phyloP scores from a whole-genome alignment of 1,140 invertebrate species.

The Stegodyphus mimosarum region DNA sequence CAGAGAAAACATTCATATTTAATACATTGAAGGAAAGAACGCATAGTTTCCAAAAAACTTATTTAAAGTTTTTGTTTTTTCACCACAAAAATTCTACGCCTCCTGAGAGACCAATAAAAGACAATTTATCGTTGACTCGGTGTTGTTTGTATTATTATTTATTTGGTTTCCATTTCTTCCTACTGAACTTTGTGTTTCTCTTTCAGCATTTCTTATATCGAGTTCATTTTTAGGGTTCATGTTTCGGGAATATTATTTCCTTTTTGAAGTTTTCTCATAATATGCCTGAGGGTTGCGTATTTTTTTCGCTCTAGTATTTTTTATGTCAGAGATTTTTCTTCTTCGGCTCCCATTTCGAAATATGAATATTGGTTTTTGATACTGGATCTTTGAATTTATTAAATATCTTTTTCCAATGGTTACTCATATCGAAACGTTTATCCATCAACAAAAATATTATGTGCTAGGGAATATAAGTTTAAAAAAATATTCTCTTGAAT shows the following conservation, averaged over 20 bases:
- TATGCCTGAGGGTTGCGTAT: too few species aligned
- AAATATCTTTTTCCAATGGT: too few species aligned
- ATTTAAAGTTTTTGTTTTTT: constrained; percentile 16
- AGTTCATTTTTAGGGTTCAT: constrained; percentile 13
- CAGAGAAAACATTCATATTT: constrained; percentile 24
- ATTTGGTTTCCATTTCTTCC: background rate
- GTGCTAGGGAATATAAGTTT: too few species aligned
- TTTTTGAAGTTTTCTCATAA: too few species aligned
- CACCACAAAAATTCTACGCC: background rate
- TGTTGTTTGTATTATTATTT: background rate
- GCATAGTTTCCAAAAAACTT: background rate
- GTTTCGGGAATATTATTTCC: background rate
- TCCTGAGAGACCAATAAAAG: constrained; percentile 27
- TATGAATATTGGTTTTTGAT: too few species aligned
- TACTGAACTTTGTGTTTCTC: constrained; percentile 5
- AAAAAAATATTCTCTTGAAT: too few species aligned
- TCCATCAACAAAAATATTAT: too few species aligned
- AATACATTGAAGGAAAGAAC: background rate
- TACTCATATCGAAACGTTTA: too few species aligned
- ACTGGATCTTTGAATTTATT: too few species aligned
- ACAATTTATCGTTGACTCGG: constrained; percentile 18
- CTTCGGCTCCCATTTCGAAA: too few species aligned
- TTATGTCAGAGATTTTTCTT: too few species aligned
- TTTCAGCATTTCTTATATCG: background rate
- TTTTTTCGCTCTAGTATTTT: too few species aligned